Base-by-base conservation (phyloP, 2,888 invertebrate species). In the Megaustenia siamemsis region DNA sequence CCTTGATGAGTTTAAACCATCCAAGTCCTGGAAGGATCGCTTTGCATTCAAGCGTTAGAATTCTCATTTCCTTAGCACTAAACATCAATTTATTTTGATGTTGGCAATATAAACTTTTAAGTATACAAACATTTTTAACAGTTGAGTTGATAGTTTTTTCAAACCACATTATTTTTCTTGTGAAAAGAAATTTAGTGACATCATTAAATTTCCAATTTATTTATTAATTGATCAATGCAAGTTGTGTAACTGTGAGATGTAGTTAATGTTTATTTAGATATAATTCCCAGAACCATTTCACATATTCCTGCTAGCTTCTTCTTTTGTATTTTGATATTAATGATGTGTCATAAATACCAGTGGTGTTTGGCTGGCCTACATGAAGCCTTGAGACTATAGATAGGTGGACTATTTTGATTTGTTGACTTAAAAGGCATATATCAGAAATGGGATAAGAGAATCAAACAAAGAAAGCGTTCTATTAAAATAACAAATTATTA, bases 141-240 rank as follows among this genome's bases (percentile, higher is more conserved):
- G 4, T 18, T 38, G 1, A 18, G 4, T 32, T 18, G 10, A 4
- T 35, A 38, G 38, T 66, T n/a, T 1, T 28, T 32, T 28, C 66
- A 1, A 8, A 28, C 66, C 28, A 12, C 66, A 66, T 28, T 28
- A 28, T n/a, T 28, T 12, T 6, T 32, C 28, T 28, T n/a, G 28
- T 6, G n/a, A 32, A n/a, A 66, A n/a, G n/a, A 8, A 28, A 28
- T 66, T n/a, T 71, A n/a, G 3, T 35, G 43, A 10, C n/a, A 24
- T 18, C 24, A 24, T n/a, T 43, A 40, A 40, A 43, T 71, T 21
- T 71, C 21, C n/a, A 43, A 43, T 45, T 45, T 45, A 45, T 73
- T 28, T 32, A 73, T 21, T 6, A n/a, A 73, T 12, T 28, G 28
- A 73, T 73, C 73, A 73, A 73, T 73, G 73, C 73, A 73, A 73